Conservation (phyloP, 1,140 invertebrate species). For the Aphis gossypii region DNA sequence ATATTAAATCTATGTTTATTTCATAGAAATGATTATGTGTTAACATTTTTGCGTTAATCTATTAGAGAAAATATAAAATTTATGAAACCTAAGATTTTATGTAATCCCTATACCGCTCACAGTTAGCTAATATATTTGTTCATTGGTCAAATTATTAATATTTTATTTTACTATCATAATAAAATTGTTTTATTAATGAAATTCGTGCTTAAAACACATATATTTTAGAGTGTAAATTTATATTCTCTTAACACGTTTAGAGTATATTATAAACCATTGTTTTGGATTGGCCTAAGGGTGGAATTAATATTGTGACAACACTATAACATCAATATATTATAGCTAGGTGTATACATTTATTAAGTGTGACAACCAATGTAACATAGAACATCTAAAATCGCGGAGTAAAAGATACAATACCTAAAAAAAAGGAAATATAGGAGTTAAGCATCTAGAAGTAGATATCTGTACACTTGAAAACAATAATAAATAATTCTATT, state of each 20-base stretch:
- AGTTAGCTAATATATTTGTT: background rate
- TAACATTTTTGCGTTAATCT: background rate
- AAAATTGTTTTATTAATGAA: background rate
- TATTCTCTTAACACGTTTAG: background rate
- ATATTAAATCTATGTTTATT: background rate
- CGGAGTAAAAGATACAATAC: background rate
- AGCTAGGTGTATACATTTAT: background rate
- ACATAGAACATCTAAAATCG: constrained; percentile 7
- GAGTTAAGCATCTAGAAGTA: background rate
- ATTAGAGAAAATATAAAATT: background rate
- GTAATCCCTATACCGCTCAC: background rate
- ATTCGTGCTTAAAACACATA: background rate
- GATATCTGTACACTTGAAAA: background rate
- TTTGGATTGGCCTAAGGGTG: background rate
- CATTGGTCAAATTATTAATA: background rate
- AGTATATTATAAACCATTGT: background rate
- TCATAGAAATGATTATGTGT: background rate
- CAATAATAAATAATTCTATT: constrained; percentile 7
- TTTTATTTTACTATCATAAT: background rate
- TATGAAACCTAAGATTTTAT: background rate
- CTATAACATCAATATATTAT: background rate
- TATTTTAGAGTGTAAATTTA: background rate
- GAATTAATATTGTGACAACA: background rate
- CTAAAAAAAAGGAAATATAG: background rate
- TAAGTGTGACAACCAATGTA: background rate